Conservation (phyloP, 1,140 invertebrate species). For the Dinoponera quadriceps region DNA sequence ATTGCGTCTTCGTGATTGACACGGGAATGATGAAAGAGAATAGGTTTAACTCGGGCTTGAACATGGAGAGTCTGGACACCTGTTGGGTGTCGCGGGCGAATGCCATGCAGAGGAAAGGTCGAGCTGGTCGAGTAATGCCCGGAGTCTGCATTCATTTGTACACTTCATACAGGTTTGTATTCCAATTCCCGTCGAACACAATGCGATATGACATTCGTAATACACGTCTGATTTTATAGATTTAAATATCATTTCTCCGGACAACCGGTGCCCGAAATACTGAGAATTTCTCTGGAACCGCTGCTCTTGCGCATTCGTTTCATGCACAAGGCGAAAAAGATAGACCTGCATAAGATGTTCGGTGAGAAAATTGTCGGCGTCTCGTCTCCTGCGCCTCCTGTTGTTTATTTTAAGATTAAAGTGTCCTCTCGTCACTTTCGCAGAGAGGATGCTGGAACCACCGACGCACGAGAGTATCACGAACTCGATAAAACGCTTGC, state of each 20-base stretch:
- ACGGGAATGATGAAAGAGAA: conserved; percentile 96
- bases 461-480: conserved; percentile 91
- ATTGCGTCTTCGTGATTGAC: conserved; percentile 97
- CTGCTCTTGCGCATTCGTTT: conserved; percentile 95
- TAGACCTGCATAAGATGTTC: conserved; percentile 89
- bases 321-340: conserved; percentile 89
- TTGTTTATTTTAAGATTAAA: neutral
- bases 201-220: neutral
- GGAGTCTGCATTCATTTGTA: conserved; percentile 94
- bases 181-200: neutral
- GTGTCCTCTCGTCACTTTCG: conserved; percentile 50
- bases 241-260: conserved; percentile 88
- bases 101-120: conserved; percentile 92
- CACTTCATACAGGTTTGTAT: conserved; percentile 88
- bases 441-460: conserved; percentile 91
- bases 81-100: conserved; percentile 94
- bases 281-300: conserved; percentile 94
- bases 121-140: conserved; percentile 95
- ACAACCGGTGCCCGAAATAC: conserved; percentile 94
- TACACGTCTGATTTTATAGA: conserved; percentile 59
- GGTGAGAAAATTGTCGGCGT: too few species aligned
- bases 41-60: conserved; percentile 93
- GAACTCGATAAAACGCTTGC: conserved; percentile 90
- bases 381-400: neutral
- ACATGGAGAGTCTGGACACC: conserved; percentile 93